phyloP scores from a whole-genome alignment of 1,140 invertebrate species.

The Drosophila pseudoobscura region DNA sequence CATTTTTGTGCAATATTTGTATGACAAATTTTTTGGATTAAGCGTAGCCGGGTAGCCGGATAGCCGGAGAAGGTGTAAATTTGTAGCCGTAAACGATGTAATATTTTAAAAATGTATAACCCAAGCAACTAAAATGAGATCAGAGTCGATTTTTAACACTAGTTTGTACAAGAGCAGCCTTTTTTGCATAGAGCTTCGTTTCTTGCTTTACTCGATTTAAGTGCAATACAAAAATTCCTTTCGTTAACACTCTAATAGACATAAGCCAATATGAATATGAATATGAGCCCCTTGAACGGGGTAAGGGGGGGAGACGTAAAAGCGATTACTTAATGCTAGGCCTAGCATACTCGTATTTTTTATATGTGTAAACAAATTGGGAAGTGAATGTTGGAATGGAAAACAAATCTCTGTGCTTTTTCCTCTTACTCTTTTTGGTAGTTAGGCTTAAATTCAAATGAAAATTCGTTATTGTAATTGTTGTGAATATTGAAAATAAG shows the following conservation, averaged over 20 bases:
- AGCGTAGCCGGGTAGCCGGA: slow-evolving; percentile 51
- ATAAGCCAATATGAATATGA: slow-evolving; percentile 25
- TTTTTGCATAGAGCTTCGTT: slow-evolving; percentile 79
- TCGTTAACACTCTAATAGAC: slow-evolving; percentile 61
- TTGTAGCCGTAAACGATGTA: slow-evolving; percentile 51
- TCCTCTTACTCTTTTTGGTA: slow-evolving; percentile 74
- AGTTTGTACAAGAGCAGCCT: slow-evolving; percentile 76
- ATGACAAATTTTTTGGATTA: slow-evolving; percentile 80
- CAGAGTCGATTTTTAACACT: slow-evolving; percentile 70
- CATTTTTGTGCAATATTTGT: slow-evolving; percentile 82
- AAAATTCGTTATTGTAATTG: slow-evolving; percentile 82
- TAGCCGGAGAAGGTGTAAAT: slow-evolving; percentile 42
- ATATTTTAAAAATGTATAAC: slow-evolving; percentile 39
- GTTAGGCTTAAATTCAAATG: slow-evolving; percentile 78
- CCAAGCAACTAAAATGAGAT: slow-evolving; percentile 43
- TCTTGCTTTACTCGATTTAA: slow-evolving; percentile 71
- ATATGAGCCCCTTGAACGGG: neutral
- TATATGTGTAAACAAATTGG: slow-evolving; percentile 75
- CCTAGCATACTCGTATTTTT: slow-evolving; percentile 58
- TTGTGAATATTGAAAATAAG: slow-evolving; percentile 78
- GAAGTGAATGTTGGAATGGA: slow-evolving; percentile 56
- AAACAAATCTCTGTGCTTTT: slow-evolving; percentile 68
- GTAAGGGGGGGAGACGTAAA: too few species aligned
- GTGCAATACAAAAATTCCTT: slow-evolving; percentile 68
- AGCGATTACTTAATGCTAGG: slow-evolving; percentile 62